Base-by-base conservation (phyloP, 2,113 vertebrate genomes). In the Monarcha castaneiventris region DNA sequence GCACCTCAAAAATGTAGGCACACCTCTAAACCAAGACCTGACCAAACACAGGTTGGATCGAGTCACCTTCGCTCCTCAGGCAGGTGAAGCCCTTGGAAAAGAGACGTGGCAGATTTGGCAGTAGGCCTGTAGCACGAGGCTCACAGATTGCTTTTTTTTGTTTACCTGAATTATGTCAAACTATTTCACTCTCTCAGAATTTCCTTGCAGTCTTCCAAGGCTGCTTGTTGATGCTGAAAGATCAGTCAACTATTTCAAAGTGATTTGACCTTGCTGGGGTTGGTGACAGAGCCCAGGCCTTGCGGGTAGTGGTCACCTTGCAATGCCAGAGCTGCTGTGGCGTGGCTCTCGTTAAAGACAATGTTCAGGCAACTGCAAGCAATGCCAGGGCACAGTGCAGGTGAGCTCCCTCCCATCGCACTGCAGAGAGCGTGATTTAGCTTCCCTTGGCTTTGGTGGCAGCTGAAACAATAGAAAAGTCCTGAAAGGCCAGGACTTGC, bases 401-500 rank as follows among this genome's bases (percentile, higher is more conserved):
- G 51, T 9, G 33, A 80, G 51, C 44, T 94, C n/a, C 54, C 44
- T 90, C 49, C 56, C 18, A 4, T 41, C 1, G 0, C 33, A 6
- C 51, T 19, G 43, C 66, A 69, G 64, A 67, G 56, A 89, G 32
- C 0, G 1, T 54, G 67, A 58, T 89, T 84, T 61, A 73, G 33
- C 78, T 75, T 61, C 37, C 25, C 81, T 96, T 93, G 89, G 62
- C 81, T 96, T 75, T 69, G 52, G 62, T 12, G 6, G 66, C 35
- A 72, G 69, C 74, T 87, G 54, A 94, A 96, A 96, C 96, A 97
- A 95, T 95, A 68, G 95, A 29, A 89, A 76, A 26, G 62, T 91
- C 84, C 89, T 74, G 32, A 73, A 41, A 56, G 20, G 7, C 74
- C 37, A 33, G 74, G 81, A n/a, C 41, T 72, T 3, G 13, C 56